Evolutionary conservation across 2,888 invertebrate genomes (phyloP), one percentile per base, ranked within the genome.

Genomic region (Synanthedon tipuliformis): DNA sequence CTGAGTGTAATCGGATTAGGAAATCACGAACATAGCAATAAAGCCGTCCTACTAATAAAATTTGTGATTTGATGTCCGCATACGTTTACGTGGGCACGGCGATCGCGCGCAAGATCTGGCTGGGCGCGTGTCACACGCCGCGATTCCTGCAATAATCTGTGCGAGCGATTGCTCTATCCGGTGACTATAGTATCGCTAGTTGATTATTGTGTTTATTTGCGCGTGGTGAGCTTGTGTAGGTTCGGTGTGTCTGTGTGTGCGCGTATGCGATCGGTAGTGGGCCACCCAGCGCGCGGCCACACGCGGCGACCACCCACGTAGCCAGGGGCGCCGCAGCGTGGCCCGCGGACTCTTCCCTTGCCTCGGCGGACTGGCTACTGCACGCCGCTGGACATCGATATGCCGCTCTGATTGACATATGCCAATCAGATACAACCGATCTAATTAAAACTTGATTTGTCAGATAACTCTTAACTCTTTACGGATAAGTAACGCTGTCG

Each of bases 191-290:
- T 86, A 85, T 84, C 83, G 83, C 81, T 81, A 78, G 84, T 80
- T 85, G 84, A 84, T 85, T 80, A 83, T 86, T 84, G 84, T 86
- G 83, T 84, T 83, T 85, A 83, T 84, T 82, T 84, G 83, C 82
- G 81, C 75, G 75, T 67, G 64, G 68, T 66, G 68, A 64, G 75
- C 69, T 67, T 79, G 83, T 82, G 80, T 75, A 68, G 64, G 78
- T 77, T 68, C 62, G 57, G 50, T 60, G 72, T 70, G 70, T 60
- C 70, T 68, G 70, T 73, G 78, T 78, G 82, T 74, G 81, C 66
- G 71, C 73, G 78, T 74, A 73, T 73, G 78, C 73, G 77, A 68
- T 77, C 75, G 71, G 75, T 69, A 75, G 80, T 73, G 77, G 82
- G 63, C 84, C 86, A 86, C 85, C 86, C 86, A 85, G 81, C 75